These are phyloP conservation scores for Danio kyathit DNA, from an alignment of 2,797 vertebrate genomes.

Conservation along the genomic window DNA sequence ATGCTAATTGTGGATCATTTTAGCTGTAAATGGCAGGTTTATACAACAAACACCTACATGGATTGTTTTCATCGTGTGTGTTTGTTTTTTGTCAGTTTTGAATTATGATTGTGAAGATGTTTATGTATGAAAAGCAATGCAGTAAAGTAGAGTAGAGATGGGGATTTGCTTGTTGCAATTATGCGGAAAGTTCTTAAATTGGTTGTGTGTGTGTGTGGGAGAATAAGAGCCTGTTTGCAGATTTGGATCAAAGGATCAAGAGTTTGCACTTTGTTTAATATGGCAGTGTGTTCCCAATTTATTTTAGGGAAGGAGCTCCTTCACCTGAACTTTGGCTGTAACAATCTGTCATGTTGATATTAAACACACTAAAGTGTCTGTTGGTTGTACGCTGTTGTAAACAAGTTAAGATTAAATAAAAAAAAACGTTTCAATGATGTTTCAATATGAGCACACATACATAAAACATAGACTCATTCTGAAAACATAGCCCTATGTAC, in stretches of 20 bases:
- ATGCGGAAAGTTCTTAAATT: neutral
- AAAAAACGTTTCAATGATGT: too few relatives aligned
- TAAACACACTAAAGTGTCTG: too few relatives aligned
- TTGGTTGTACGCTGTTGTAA: too few relatives aligned
- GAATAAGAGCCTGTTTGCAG: neutral
- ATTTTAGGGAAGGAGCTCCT: neutral
- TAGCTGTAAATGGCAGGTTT: slow-evolving; percentile 12
- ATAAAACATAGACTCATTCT: too few relatives aligned
- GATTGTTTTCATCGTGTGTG: neutral
- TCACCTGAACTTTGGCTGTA: neutral
- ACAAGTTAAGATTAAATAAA: too few relatives aligned
- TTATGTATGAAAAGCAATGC: slow-evolving; percentile 2
- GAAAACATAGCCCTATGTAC: too few relatives aligned
- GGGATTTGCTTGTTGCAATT: neutral
- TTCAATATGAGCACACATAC: too few relatives aligned
- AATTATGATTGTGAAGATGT: slow-evolving; percentile 1
- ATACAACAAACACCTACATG: neutral
- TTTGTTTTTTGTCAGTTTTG: slow-evolving; percentile 36
- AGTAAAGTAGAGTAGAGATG: neutral
- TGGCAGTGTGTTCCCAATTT: neutral
- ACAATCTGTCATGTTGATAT: neutral
- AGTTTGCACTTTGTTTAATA: neutral
- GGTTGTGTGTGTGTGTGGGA: neutral
- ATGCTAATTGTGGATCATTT: neutral
- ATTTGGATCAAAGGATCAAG: neutral